phyloP scores from a whole-genome alignment of 2,113 vertebrate species.

The Menidia beryllina region DNA sequence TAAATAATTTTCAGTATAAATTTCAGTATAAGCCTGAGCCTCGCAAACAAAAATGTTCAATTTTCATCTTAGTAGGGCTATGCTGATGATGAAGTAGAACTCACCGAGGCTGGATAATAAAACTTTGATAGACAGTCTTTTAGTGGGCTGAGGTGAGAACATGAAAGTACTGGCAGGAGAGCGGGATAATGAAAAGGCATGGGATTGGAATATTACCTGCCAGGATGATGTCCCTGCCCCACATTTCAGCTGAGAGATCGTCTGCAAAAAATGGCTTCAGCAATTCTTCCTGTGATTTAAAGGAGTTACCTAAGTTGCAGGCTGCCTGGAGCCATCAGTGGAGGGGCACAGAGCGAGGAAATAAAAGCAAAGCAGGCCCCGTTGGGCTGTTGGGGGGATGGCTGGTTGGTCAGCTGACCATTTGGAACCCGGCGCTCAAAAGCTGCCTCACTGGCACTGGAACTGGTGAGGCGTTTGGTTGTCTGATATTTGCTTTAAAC shows the following conservation, averaged over 20 bases:
- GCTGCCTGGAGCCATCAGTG: not conserved
- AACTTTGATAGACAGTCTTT: conserved; percentile 52
- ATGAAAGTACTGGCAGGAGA: conserved; percentile 45
- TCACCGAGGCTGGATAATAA: conserved; percentile 38
- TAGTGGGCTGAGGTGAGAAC: conserved; percentile 27
- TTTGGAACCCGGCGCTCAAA: conserved; percentile 21
- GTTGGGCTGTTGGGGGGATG: conserved; percentile 13
- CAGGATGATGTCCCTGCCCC: conserved; percentile 31
- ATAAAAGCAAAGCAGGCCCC: conserved; percentile 48
- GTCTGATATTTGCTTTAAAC: conserved; percentile 43
- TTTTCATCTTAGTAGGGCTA: conserved; percentile 23
- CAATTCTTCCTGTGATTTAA: conserved; percentile 61
- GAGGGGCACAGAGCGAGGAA: conserved; percentile 34
- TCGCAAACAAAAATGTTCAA: not conserved
- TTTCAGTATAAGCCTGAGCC: not conserved
- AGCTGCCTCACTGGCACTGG: conserved; percentile 8
- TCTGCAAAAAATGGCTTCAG: conserved; percentile 50
- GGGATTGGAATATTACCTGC: conserved; percentile 58
- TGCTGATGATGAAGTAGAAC: conserved; percentile 30
- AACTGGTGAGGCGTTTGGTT: not conserved
- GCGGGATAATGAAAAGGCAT: conserved; percentile 62
- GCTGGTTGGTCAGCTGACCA: conserved; percentile 32
- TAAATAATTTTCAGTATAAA: not conserved
- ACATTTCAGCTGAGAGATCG: conserved; percentile 52
- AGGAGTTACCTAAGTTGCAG: conserved; percentile 19